phyloP scores from a whole-genome alignment of 2,113 vertebrate species.

The Chloropsis hardwickii region DNA sequence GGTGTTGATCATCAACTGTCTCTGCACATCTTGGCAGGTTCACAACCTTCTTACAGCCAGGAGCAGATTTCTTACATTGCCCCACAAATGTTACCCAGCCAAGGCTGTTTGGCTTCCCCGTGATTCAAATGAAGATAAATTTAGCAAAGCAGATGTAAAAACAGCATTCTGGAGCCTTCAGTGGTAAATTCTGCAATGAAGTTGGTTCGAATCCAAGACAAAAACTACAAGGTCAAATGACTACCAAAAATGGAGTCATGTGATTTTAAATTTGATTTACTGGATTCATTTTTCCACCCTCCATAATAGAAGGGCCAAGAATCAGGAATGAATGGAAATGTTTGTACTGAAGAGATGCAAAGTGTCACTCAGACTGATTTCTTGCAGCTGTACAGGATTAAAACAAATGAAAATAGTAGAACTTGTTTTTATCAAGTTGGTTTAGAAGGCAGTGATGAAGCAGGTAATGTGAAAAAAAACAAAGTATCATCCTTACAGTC shows the following conservation, averaged over 20 bases:
- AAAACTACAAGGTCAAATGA: neutral
- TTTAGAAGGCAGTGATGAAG: neutral
- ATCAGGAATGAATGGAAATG: neutral
- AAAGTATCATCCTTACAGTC: neutral
- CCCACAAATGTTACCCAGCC: neutral
- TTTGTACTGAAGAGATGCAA: neutral
- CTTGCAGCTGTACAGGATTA: neutral
- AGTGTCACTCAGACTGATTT: neutral
- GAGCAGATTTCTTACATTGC: neutral
- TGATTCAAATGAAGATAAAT: neutral
- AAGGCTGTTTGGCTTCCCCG: neutral
- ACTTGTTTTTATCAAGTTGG: neutral
- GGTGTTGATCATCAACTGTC: neutral
- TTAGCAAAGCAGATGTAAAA: conserved; percentile 13
- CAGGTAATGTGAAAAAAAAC: neutral
- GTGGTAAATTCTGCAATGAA: neutral
- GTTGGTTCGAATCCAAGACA: neutral
- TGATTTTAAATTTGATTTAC: neutral
- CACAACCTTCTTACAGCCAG: neutral
- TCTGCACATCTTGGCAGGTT: neutral
- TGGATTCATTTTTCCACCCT: neutral
- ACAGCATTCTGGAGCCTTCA: neutral
- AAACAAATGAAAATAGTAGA: neutral
- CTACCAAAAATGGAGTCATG: neutral
- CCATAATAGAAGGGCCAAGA: neutral